phyloP scores from a whole-genome alignment of 2,888 invertebrate species.

The Odontocerum albicorne region DNA sequence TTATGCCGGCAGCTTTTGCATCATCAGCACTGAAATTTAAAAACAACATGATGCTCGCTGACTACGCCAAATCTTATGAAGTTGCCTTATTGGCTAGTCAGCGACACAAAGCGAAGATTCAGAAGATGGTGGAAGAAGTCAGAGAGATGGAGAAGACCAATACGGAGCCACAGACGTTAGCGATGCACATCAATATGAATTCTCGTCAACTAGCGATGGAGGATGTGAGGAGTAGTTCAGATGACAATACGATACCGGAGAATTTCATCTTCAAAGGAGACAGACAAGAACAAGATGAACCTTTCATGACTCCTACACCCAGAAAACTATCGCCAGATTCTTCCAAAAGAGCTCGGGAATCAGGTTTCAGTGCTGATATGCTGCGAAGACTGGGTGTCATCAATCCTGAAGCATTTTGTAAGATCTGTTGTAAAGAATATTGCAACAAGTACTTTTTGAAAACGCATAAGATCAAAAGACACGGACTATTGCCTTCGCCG shows the following conservation, averaged over 20 bases:
- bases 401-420: constrained; percentile 90
- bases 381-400: constrained; percentile 77
- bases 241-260: constrained; percentile 34
- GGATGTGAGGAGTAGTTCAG: constrained; percentile 34
- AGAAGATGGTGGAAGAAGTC: constrained; percentile 36
- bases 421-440: constrained; percentile 90
- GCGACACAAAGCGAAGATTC: constrained; percentile 35
- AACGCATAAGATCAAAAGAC: constrained; percentile 91
- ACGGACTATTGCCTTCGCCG: constrained; percentile 67
- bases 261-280: constrained; percentile 47
- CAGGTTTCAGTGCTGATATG: constrained; percentile 72
- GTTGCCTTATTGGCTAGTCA: constrained; percentile 35
- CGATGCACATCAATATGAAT: constrained; percentile 23
- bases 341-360: constrained; percentile 67
- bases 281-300: constrained; percentile 49
- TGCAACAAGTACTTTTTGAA: constrained; percentile 91
- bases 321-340: constrained; percentile 62
- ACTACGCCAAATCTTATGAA: constrained; percentile 36
- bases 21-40: constrained; percentile 35
- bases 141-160: constrained; percentile 48
- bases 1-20: constrained; percentile 42
- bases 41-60: constrained; percentile 36
- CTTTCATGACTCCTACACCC: constrained; percentile 53
- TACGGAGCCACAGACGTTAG: constrained; percentile 40
- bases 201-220: constrained; percentile 29